Conservation (phyloP, 2,113 vertebrate species). For the Psephotus haematonotus region DNA sequence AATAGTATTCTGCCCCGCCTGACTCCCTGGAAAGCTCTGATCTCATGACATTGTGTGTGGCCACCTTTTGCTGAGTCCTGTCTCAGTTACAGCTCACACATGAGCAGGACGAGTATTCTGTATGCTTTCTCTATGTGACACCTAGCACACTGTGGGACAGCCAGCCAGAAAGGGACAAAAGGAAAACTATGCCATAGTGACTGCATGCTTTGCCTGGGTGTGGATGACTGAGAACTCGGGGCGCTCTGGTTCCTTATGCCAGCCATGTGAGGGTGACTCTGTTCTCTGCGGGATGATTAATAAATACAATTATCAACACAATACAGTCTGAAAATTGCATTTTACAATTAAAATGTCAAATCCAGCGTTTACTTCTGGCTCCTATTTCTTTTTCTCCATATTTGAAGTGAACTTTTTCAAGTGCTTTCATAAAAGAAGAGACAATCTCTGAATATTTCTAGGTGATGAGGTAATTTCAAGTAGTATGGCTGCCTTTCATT, state of each 20-base stretch:
- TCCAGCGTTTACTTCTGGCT: not conserved
- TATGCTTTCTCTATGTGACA: not conserved
- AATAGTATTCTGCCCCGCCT: not conserved
- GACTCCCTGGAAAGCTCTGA: not conserved
- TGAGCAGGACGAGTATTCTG: fast-evolving
- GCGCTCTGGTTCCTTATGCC: not conserved
- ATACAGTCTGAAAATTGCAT: not conserved
- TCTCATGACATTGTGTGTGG: not conserved
- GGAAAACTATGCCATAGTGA: not conserved
- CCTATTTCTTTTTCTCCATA: not conserved
- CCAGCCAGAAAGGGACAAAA: not conserved
- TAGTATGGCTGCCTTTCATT: not conserved
- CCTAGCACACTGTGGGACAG: not conserved
- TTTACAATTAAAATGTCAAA: not conserved
- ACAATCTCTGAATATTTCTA: not conserved
- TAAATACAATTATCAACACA: not conserved
- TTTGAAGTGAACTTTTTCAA: not conserved
- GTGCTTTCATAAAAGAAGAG: not conserved
- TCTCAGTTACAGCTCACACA: not conserved
- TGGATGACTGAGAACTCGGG: not conserved
- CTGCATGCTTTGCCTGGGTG: not conserved
- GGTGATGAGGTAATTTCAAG: not conserved
- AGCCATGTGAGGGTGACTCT: not conserved
- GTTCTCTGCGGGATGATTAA: not conserved
- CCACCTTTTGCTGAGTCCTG: not conserved